phyloP scores from a whole-genome alignment of 2,113 vertebrate genomes.

The Pycnonotus jocosus region DNA sequence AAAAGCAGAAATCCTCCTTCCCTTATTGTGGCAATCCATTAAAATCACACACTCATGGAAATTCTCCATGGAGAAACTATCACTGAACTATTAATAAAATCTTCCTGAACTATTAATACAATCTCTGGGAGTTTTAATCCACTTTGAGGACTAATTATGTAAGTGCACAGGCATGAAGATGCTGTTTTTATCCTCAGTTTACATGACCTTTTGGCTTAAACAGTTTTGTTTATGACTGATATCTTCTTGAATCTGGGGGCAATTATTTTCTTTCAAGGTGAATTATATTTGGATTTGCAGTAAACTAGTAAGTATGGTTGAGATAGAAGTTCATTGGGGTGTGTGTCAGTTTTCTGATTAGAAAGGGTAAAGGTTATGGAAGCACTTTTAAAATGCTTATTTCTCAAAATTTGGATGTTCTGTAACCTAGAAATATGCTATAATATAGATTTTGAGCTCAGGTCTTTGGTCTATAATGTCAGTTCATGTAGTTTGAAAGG shows the following conservation, averaged over 20 bases:
- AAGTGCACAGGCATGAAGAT: neutral
- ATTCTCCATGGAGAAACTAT: neutral
- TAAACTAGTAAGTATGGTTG: neutral
- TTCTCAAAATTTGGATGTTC: neutral
- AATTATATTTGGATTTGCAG: neutral
- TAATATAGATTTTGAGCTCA: neutral
- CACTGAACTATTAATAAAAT: slow-evolving; percentile 36
- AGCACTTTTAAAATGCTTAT: neutral
- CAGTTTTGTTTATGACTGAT: neutral
- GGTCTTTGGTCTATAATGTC: neutral
- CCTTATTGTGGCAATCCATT: neutral
- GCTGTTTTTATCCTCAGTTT: neutral
- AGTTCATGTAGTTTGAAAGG: neutral
- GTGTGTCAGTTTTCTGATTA: neutral
- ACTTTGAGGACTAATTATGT: neutral
- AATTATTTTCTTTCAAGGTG: neutral
- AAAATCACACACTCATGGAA: neutral
- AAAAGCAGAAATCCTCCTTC: neutral
- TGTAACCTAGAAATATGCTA: neutral
- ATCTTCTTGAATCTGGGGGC: neutral
- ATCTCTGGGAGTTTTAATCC: neutral
- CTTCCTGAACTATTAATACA: neutral
- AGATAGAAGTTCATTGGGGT: neutral
- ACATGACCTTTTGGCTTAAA: neutral
- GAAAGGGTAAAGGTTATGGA: neutral